Percentiles rank a stretch among this genome's conserved stretches.
Conservation (phyloP, 2,113 vertebrate species). For the Melanerpes aurifrons region DNA sequence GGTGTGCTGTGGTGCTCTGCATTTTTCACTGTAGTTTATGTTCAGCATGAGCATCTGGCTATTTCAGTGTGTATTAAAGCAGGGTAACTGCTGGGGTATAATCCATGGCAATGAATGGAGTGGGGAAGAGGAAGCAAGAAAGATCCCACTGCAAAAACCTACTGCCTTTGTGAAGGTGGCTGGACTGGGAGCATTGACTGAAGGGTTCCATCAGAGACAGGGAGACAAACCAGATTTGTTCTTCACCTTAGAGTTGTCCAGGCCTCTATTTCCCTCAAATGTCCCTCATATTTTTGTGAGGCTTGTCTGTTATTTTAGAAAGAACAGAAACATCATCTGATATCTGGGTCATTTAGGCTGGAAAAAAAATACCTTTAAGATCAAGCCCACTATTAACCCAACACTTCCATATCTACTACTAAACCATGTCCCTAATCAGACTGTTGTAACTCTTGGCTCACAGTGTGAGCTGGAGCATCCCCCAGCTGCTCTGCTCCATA, state of each 20-base stretch:
- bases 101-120: fast-evolving
- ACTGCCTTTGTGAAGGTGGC: fast-evolving
- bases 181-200: neutral
- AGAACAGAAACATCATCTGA: neutral
- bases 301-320: neutral
- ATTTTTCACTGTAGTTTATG: neutral
- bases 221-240: neutral
- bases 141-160: neutral
- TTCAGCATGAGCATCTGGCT: neutral
- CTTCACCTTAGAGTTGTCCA: neutral
- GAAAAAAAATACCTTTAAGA: too few relatives aligned
- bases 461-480: neutral
- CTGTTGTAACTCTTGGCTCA: neutral
- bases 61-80: neutral
- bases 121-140: neutral
- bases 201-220: neutral
- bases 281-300: neutral
- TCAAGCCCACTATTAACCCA: too few relatives aligned
- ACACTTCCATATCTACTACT: too few relatives aligned
- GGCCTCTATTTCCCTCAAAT: neutral
- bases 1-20: neutral
- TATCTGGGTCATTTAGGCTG: too few relatives aligned
- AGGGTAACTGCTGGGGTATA: neutral
- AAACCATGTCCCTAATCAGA: neutral
- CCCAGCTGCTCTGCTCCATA: fast-evolving